A percentile compares a stretch with the other conserved stretches of the same genome.
Evolutionary conservation across 2,888 invertebrate species (phyloP).

Genomic region (Salticus scenicus): DNA sequence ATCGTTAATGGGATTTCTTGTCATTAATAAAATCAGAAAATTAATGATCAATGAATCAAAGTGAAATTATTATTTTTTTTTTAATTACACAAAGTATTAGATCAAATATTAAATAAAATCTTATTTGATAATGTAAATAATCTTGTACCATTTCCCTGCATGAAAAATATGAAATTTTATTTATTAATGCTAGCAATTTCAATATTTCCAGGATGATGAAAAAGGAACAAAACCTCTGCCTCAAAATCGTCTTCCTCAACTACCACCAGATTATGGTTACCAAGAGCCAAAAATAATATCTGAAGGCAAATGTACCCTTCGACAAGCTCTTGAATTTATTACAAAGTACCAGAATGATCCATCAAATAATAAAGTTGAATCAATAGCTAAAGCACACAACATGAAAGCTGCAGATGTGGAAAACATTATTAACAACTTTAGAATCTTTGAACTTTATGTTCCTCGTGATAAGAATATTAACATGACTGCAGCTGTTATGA

Average conservation of each 20-base stretch:
- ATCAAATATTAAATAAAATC: too few relatives aligned
- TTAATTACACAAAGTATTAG: too few relatives aligned
- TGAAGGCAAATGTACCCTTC: conserved; percentile 45
- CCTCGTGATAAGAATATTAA: conserved; percentile 21
- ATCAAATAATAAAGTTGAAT: not conserved
- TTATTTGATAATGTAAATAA: too few relatives aligned
- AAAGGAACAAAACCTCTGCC: conserved; percentile 21
- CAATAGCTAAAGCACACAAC: conserved; percentile 35
- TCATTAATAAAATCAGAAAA: too few relatives aligned
- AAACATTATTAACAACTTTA: conserved; percentile 42
- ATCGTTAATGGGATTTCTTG: too few relatives aligned
- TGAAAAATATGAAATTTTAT: too few relatives aligned
- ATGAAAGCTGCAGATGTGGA: conserved; percentile 39
- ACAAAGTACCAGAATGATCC: conserved; percentile 54
- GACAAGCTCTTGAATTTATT: conserved; percentile 54
- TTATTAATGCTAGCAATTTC: too few relatives aligned
- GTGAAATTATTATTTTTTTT: too few relatives aligned
- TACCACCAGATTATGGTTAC: conserved; percentile 36
- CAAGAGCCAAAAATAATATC: conserved; percentile 51
- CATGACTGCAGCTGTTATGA: not conserved
- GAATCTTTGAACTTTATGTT: conserved; percentile 35
- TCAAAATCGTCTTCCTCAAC: conserved; percentile 7
- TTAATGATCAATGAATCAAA: too few relatives aligned
- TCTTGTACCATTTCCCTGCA: too few relatives aligned
- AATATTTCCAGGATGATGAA: not conserved